Percentiles rank a stretch among this genome's conserved stretches.
Evolutionary conservation across 1,140 invertebrate genomes (phyloP).

Genomic region (Euwallacea fornicatus): DNA sequence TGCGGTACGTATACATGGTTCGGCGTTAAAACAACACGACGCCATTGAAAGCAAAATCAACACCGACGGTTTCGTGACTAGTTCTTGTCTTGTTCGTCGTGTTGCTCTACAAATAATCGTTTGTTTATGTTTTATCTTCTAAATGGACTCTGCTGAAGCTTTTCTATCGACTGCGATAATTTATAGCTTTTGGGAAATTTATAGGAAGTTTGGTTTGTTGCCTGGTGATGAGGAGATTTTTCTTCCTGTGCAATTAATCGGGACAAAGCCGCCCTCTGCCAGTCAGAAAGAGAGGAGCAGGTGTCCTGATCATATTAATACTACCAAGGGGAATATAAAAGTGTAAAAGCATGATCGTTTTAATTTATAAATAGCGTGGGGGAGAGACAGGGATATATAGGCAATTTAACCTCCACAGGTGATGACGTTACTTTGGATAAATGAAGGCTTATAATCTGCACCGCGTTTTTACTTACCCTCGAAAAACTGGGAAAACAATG

Average conservation of each 20-base stretch:
- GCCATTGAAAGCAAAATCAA: slow-evolving; percentile 33
- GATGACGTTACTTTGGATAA: background rate
- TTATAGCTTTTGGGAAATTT: slow-evolving; percentile 17
- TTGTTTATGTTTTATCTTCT: slow-evolving; percentile 33
- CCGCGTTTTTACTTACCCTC: too few species aligned
- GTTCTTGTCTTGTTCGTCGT: slow-evolving; percentile 30
- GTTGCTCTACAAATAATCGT: slow-evolving; percentile 31
- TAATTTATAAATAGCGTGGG: background rate
- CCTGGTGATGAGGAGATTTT: background rate
- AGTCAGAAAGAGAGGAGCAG: background rate
- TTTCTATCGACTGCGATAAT: slow-evolving; percentile 17
- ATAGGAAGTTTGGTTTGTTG: slow-evolving; percentile 14
- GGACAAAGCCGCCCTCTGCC: background rate
- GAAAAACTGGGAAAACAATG: background rate
- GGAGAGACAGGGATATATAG: background rate
- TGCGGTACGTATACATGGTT: slow-evolving; percentile 13
- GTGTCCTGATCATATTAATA: slow-evolving; percentile 1
- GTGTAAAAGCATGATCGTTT: background rate
- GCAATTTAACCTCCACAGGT: background rate
- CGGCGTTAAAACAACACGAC: slow-evolving; percentile 31
- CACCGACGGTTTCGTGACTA: slow-evolving; percentile 33
- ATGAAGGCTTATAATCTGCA: background rate
- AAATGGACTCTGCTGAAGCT: slow-evolving; percentile 26
- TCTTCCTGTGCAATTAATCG: too few species aligned
- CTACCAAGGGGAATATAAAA: slow-evolving; percentile 4